A percentile compares a stretch with the other conserved stretches of the same genome.
These are phyloP conservation scores for Thysanoteuthis rhombus DNA, from an alignment of 2,888 invertebrate genomes.

Conservation along the genomic window DNA sequence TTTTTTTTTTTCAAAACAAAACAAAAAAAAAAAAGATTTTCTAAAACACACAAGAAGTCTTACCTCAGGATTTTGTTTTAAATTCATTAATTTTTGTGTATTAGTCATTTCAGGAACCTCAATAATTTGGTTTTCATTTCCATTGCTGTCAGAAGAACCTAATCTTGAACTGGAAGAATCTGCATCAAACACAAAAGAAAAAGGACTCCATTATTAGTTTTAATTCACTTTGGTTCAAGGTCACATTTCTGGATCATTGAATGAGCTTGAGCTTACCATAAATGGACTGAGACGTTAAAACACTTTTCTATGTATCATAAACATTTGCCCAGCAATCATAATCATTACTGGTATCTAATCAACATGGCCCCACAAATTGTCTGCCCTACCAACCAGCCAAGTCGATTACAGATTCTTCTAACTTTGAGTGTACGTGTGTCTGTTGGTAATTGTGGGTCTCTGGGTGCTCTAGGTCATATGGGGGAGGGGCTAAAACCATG, in stretches of 20 bases:
- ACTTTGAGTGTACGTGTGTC: too few relatives aligned
- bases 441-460: too few relatives aligned
- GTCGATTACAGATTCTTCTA: too few relatives aligned
- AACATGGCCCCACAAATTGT: too few relatives aligned
- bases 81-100: slow-evolving; percentile 26
- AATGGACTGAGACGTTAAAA: neutral
- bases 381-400: too few relatives aligned
- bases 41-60: neutral
- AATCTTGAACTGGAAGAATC: neutral
- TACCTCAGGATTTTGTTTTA: slow-evolving; percentile 1
- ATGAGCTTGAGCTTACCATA: neutral
- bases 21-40: neutral
- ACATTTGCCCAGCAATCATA: neutral
- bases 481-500: too few relatives aligned
- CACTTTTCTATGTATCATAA: neutral
- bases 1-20: too few relatives aligned
- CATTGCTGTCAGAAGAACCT: neutral
- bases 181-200: neutral
- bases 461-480: too few relatives aligned
- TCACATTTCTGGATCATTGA: neutral
- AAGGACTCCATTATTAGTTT: neutral
- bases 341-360: too few relatives aligned
- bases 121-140: slow-evolving; percentile 24
- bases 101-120: neutral
- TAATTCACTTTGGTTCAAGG: neutral